These are phyloP conservation scores for Drosophila subsilvestris DNA, from an alignment of 2,888 invertebrate species.

Conservation along the genomic window DNA sequence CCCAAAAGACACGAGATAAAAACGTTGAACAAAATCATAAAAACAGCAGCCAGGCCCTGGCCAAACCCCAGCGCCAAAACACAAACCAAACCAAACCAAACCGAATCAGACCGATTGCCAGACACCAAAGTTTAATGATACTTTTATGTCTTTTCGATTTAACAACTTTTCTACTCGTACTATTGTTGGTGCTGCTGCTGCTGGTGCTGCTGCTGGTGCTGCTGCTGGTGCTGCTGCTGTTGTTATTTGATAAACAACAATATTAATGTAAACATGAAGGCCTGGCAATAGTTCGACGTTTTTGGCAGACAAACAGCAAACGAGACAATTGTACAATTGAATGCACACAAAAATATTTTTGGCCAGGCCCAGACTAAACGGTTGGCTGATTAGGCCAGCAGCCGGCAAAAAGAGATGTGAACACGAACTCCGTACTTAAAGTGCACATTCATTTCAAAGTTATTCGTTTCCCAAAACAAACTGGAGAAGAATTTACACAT, in stretches of 20 bases:
- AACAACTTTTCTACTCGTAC: constrained; percentile 42
- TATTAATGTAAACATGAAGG: constrained; percentile 43
- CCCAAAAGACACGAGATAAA: constrained; percentile 52
- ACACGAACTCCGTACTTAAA: neutral
- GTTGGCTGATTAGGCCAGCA: constrained; percentile 13
- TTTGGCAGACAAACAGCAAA: constrained; percentile 46
- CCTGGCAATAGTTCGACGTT: constrained; percentile 44
- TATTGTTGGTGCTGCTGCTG: constrained; percentile 17
- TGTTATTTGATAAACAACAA: constrained; percentile 50
- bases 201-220: constrained; percentile 21
- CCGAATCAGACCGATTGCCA: constrained; percentile 41
- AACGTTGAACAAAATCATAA: constrained; percentile 54
- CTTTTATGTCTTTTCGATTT: constrained; percentile 53
- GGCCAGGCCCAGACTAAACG: constrained; percentile 20
- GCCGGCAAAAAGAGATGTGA: neutral
- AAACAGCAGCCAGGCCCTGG: constrained; percentile 35
- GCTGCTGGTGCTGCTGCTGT: constrained; percentile 20
- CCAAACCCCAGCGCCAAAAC: constrained; percentile 14
- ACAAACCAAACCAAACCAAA: constrained; percentile 24
- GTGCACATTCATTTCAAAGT: too few species aligned
- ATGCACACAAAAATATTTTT: constrained; percentile 47
- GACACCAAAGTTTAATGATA: constrained; percentile 63
- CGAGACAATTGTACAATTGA: constrained; percentile 43
- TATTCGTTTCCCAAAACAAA: too few species aligned
- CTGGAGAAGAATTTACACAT: too few species aligned